Evolutionary conservation across 2,888 invertebrate species (phyloP).

Genomic region (Hipparchia sbordonii): DNA sequence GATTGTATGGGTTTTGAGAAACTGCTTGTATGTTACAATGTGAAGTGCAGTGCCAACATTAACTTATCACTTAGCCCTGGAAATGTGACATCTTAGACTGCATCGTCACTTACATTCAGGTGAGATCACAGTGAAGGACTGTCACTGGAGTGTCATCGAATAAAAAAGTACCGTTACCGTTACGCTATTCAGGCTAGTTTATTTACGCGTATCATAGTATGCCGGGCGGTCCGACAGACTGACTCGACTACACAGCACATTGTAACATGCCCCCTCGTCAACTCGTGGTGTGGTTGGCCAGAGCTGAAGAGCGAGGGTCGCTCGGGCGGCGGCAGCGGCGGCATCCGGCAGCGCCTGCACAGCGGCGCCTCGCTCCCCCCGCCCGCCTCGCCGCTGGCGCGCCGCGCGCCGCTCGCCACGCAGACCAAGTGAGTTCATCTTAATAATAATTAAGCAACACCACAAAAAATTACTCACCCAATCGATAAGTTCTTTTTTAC

Average conservation of each 20-base stretch:
- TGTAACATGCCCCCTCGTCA: not conserved
- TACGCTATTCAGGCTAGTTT: no score
- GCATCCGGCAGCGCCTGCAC: conserved; percentile 91
- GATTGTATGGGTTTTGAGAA: not conserved
- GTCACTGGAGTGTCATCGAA: no score
- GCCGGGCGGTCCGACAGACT: not conserved
- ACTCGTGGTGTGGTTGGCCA: conserved; percentile 27
- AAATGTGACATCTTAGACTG: not conserved
- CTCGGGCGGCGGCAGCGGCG: conserved; percentile 82
- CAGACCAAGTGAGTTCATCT: conserved; percentile 7
- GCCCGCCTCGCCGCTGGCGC: conserved; percentile 83
- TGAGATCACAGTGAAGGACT: no score
- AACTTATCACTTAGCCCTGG: not conserved
- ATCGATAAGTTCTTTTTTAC: no score
- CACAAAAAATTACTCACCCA: no score
- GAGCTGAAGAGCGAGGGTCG: conserved; percentile 49
- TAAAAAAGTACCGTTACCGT: no score
- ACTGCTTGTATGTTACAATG: conserved; percentile 1
- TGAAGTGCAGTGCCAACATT: not conserved
- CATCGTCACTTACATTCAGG: no score
- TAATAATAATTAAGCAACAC: no score
- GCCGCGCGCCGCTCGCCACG: conserved; percentile 53
- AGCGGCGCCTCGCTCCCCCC: conserved; percentile 87
- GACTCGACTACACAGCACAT: not conserved
- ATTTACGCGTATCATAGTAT: not conserved